A percentile compares a stretch with the other conserved stretches of the same genome.
phyloP scores from a whole-genome alignment of 2,888 invertebrate species.

The Lumbricus terrestris region DNA sequence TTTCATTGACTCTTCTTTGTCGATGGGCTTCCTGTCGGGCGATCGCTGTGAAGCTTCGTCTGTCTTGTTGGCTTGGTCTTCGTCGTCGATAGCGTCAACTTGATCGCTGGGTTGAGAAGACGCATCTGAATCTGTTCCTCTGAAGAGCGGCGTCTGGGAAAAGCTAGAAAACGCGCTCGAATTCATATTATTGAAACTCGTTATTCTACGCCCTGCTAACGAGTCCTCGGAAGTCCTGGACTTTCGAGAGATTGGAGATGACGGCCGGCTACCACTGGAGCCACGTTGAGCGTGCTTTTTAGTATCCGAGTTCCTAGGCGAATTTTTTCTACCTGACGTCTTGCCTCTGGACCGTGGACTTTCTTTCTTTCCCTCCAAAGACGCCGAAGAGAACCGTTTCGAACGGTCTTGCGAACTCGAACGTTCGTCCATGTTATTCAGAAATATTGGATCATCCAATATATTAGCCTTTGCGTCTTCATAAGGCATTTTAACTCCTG shows the following conservation, averaged over 20 bases:
- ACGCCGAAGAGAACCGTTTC: neutral
- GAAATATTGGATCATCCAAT: neutral
- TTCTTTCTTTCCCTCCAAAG: neutral
- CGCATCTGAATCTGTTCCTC: neutral
- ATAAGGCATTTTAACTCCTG: neutral
- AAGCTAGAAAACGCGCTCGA: neutral
- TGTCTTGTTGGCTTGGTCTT: neutral
- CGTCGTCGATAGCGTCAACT: neutral
- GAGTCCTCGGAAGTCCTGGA: neutral
- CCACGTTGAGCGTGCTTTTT: no score
- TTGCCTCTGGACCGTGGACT: neutral
- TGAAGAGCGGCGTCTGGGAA: neutral
- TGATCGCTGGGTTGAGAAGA: neutral
- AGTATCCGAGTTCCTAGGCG: no score
- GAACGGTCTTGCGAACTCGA: neutral
- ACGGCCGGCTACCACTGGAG: no score
- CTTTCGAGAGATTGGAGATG: neutral
- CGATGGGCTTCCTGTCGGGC: no score
- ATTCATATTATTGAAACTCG: no score
- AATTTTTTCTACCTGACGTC: no score
- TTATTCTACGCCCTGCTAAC: neutral
- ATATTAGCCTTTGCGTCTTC: neutral
- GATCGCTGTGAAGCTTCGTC: neutral
- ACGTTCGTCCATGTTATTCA: neutral
- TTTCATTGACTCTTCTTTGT: neutral